Conservation (phyloP, 2,888 invertebrate species). For the Argyresthia albistria region DNA sequence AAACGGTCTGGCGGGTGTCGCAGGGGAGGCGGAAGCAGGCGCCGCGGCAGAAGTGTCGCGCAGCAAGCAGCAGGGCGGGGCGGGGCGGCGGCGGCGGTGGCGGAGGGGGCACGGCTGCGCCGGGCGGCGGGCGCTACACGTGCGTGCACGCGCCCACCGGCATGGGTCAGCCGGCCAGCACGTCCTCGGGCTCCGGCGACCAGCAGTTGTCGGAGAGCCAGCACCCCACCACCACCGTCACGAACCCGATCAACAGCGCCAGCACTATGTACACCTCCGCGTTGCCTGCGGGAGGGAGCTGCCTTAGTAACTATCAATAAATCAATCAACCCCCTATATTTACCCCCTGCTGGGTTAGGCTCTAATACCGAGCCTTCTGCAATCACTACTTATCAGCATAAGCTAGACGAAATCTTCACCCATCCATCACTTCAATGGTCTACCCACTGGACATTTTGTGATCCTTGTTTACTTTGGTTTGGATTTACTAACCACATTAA, state of each 20-base stretch:
- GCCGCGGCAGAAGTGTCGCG: constrained; percentile 47
- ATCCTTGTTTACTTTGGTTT: too few species aligned
- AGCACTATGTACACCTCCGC: constrained; percentile 83
- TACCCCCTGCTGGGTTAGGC: too few species aligned
- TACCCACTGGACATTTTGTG: too few species aligned
- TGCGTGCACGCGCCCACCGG: constrained; percentile 74
- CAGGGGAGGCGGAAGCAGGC: constrained; percentile 45
- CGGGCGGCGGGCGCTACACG: constrained; percentile 68
- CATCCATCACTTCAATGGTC: too few species aligned
- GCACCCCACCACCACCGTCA: constrained; percentile 82
- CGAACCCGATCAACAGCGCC: constrained; percentile 79
- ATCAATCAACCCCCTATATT: too few species aligned
- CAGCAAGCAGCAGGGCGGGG: constrained; percentile 47
- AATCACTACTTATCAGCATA: too few species aligned
- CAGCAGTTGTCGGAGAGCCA: constrained; percentile 86
- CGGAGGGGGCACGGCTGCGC: constrained; percentile 23
- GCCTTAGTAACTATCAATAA: neutral
- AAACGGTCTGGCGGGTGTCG: constrained; percentile 34
- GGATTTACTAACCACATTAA: too few species aligned
- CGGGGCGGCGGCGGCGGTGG: constrained; percentile 23
- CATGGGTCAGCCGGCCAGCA: constrained; percentile 79
- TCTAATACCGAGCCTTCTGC: too few species aligned
- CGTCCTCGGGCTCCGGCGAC: constrained; percentile 81
- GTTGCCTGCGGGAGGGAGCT: constrained; percentile 66
- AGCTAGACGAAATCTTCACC: too few species aligned